These are phyloP conservation scores for Paramisgurnus dabryanus DNA, from an alignment of 2,113 vertebrate genomes.

Conservation along the genomic window DNA sequence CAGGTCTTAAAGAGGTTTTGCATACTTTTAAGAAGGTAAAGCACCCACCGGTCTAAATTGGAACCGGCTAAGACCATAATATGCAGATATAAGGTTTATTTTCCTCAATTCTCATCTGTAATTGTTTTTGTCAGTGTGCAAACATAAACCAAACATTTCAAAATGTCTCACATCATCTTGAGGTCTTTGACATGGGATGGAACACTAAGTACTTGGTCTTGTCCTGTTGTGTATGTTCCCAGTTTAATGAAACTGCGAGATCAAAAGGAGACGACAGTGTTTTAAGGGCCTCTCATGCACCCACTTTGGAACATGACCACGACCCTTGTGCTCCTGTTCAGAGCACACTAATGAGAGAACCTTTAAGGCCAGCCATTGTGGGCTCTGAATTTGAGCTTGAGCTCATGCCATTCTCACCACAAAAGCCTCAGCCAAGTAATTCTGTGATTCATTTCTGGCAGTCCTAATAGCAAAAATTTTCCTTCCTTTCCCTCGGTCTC, in stretches of 20 bases:
- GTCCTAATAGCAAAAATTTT: conserved; percentile 60
- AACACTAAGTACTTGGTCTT: not conserved
- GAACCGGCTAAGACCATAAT: too few relatives aligned
- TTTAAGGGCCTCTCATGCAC: conserved; percentile 49
- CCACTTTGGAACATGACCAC: conserved; percentile 52
- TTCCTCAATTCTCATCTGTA: not conserved
- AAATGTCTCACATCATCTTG: not conserved
- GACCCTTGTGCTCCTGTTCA: conserved; percentile 47
- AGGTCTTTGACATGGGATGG: not conserved
- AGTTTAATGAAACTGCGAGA: conserved; percentile 14
- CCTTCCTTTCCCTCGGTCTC: conserved; percentile 59
- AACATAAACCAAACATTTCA: not conserved
- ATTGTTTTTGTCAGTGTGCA: not conserved
- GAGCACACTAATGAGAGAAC: conserved; percentile 74
- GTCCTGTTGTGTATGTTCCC: not conserved
- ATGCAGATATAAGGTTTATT: too few relatives aligned
- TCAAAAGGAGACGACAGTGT: conserved; percentile 1
- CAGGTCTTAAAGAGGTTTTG: not conserved
- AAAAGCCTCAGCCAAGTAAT: conserved; percentile 73
- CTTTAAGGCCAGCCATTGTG: conserved; percentile 75
- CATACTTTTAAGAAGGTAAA: not conserved
- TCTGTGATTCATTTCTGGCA: conserved; percentile 74
- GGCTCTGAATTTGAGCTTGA: conserved; percentile 68
- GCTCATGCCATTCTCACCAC: conserved; percentile 75
- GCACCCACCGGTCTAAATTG: not conserved